Evolutionary conservation across 2,797 vertebrate species (phyloP).

Genomic region (Pteronotus mesoamericanus): DNA sequence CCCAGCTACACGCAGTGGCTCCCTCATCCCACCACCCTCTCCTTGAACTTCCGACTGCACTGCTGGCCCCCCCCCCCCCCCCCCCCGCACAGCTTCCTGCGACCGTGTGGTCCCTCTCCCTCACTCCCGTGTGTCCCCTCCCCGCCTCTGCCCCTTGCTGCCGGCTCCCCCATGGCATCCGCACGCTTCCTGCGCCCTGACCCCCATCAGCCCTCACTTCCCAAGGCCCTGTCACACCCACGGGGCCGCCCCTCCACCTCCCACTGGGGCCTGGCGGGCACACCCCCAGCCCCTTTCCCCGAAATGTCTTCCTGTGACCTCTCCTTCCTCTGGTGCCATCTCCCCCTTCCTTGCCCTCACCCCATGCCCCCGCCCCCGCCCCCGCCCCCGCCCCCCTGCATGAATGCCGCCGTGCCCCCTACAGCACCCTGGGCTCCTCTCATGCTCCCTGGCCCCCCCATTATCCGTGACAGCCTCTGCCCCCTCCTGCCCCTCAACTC

Average conservation of each 20-base stretch:
- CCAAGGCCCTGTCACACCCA: neutral
- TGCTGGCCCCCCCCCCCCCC: neutral
- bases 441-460: neutral
- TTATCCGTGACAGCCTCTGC: neutral
- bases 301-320: neutral
- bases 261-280: neutral
- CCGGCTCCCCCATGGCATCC: neutral
- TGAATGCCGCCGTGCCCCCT: neutral
- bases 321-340: neutral
- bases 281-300: neutral
- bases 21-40: neutral
- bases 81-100: neutral
- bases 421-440: neutral
- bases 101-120: neutral
- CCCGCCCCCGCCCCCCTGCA: neutral
- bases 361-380: neutral
- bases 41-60: neutral
- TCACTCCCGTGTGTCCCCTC: neutral
- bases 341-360: neutral
- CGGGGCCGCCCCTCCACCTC: accelerated
- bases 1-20: accelerated
- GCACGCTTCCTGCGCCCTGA: neutral
- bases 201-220: neutral
- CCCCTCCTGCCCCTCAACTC: neutral
- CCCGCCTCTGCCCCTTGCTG: neutral